Conservation (phyloP, 2,113 vertebrate species). For the Lasiurus cinereus region DNA sequence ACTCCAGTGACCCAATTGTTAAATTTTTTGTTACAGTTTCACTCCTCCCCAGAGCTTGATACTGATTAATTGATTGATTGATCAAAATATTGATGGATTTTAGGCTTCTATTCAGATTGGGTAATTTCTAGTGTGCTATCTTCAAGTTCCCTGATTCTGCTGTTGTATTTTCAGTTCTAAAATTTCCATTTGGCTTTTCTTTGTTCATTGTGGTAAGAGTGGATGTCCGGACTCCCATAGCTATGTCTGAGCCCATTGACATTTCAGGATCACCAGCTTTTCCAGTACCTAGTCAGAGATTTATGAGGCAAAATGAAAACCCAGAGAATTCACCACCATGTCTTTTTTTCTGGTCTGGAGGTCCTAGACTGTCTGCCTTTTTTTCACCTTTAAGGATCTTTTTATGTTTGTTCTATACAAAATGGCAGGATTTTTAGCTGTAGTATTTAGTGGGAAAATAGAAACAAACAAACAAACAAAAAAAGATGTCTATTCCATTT, state of each 20-base stretch:
- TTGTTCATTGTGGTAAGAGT: not conserved
- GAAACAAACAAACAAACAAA: too few species aligned
- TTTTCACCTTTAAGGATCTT: not conserved
- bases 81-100: too few species aligned
- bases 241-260: not conserved
- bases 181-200: not conserved
- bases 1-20: not conserved
- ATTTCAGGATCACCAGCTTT: not conserved
- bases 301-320: not conserved
- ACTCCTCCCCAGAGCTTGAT: not conserved
- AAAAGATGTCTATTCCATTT: not conserved
- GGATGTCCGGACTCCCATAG: not conserved
- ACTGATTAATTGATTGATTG: too few species aligned
- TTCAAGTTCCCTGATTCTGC: not conserved
- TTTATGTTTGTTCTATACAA: not conserved
- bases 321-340: not conserved
- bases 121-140: not conserved
- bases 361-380: not conserved
- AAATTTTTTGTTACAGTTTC: not conserved
- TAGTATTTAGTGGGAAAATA: slow-evolving; percentile 7
- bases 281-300: not conserved
- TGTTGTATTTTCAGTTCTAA: slow-evolving; percentile 6
- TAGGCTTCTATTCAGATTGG: not conserved
- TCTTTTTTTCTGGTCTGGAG: not conserved
- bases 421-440: not conserved